phyloP scores from a whole-genome alignment of 2,113 vertebrate species.

The Gallinago media region DNA sequence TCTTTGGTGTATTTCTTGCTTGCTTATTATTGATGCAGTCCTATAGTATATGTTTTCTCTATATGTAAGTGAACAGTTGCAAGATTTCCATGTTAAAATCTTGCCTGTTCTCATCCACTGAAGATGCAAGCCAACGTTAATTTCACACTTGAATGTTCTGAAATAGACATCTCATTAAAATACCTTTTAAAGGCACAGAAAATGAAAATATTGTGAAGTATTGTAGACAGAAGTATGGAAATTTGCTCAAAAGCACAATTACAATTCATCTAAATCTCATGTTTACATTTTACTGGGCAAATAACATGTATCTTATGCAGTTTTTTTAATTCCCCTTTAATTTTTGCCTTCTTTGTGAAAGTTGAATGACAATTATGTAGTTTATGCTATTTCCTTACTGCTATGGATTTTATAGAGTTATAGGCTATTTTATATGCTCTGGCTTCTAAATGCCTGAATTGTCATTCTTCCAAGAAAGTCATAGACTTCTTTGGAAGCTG shows the following conservation, averaged over 20 bases:
- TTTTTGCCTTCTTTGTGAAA: not conserved
- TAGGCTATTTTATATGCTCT: not conserved
- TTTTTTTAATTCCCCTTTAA: not conserved
- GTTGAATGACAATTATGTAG: not conserved
- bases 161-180: not conserved
- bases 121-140: not conserved
- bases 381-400: not conserved
- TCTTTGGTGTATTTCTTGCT: not conserved
- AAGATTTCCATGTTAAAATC: not conserved
- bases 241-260: not conserved
- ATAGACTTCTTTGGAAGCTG: not conserved
- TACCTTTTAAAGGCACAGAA: not conserved
- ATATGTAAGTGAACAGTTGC: not conserved
- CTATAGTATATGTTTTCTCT: not conserved
- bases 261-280: not conserved
- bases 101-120: not conserved
- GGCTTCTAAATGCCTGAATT: not conserved
- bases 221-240: not conserved
- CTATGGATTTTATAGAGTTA: not conserved
- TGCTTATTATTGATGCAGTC: not conserved
- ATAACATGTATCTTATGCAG: not conserved
- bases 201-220: not conserved
- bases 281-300: not conserved
- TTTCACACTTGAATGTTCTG: not conserved
- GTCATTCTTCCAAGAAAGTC: not conserved